A percentile compares a stretch with the other conserved stretches of the same genome.
phyloP scores from a whole-genome alignment of 2,888 invertebrate genomes.

The Congeria kusceri region DNA sequence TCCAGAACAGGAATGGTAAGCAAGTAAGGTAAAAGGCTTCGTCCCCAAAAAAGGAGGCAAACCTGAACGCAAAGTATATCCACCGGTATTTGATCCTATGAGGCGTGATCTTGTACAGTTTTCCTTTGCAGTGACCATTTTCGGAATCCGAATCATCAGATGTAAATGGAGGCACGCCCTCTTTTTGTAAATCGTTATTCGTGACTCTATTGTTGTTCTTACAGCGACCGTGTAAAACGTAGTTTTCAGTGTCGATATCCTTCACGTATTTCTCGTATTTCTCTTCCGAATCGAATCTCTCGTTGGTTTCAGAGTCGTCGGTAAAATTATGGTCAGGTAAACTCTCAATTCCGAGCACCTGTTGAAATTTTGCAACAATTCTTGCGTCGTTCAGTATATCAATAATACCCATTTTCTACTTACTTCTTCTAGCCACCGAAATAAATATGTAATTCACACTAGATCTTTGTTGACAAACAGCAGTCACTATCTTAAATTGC shows the following conservation, averaged over 20 bases:
- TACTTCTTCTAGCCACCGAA: too few species aligned
- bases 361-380: constrained; percentile 64
- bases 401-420: constrained; percentile 39
- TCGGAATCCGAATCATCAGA: constrained; percentile 60
- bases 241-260: constrained; percentile 43
- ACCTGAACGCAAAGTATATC: constrained; percentile 68
- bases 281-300: background rate
- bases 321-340: constrained; percentile 39
- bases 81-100: constrained; percentile 63
- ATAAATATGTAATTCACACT: too few species aligned
- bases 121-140: constrained; percentile 19
- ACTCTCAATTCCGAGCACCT: constrained; percentile 63
- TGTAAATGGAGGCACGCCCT: constrained; percentile 56
- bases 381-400: constrained; percentile 44
- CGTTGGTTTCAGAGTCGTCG: background rate
- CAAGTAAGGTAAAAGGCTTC: constrained; percentile 75
- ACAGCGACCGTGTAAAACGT: constrained; percentile 38
- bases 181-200: constrained; percentile 40
- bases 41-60: constrained; percentile 76
- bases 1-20: constrained; percentile 76
- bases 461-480: too few species aligned
- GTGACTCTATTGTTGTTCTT: constrained; percentile 24
- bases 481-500: background rate
- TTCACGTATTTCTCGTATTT: constrained; percentile 49
- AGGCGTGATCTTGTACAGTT: constrained; percentile 49